A percentile compares a stretch with the other conserved stretches of the same genome.
phyloP scores from a whole-genome alignment of 2,113 vertebrate genomes.

The Notarius quadriscutis region DNA sequence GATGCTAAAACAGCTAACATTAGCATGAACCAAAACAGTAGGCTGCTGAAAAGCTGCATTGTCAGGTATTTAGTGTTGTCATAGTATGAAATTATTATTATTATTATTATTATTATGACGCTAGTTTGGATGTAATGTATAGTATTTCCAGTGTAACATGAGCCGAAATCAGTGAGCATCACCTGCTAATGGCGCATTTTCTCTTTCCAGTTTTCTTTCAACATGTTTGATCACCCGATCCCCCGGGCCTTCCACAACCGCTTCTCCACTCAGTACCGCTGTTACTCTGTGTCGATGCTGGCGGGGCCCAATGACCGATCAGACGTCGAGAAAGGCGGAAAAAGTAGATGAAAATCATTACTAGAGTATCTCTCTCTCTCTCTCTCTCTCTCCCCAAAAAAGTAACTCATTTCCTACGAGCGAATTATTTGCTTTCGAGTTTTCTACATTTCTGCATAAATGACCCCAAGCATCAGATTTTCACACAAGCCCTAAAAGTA shows the following conservation, averaged over 20 bases:
- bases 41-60: constrained; percentile 54
- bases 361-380: neutral
- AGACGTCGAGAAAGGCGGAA: constrained; percentile 99
- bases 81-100: neutral
- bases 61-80: constrained; percentile 54
- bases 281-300: constrained; percentile 97
- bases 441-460: too few relatives aligned
- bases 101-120: neutral
- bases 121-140: neutral
- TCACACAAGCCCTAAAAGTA: too few relatives aligned
- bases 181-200: neutral
- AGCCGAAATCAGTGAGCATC: neutral
- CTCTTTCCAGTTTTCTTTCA: constrained; percentile 87
- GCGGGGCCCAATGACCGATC: constrained; percentile 97
- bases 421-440: too few relatives aligned
- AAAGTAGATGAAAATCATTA: constrained; percentile 76
- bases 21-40: neutral
- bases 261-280: constrained; percentile 96
- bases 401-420: neutral
- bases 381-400: too few relatives aligned
- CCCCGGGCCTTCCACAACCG: constrained; percentile 94
- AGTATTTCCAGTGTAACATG: neutral
- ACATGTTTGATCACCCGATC: constrained; percentile 94
- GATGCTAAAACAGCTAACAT: constrained; percentile 27
- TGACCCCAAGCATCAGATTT: too few relatives aligned